Evolutionary conservation across 2,797 vertebrate genomes (phyloP).

Genomic region (Neostethus bicornis): DNA sequence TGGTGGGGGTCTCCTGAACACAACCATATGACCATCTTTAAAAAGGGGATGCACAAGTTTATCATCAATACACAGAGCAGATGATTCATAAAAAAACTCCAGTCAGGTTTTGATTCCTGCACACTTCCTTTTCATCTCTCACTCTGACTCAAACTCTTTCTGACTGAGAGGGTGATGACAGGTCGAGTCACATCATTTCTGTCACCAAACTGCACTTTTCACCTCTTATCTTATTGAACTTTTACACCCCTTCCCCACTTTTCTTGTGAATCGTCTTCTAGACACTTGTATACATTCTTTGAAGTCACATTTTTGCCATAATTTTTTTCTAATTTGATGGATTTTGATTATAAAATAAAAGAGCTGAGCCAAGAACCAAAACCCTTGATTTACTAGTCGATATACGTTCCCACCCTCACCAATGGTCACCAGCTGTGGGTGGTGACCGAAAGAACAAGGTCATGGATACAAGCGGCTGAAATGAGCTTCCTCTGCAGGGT

Average conservation of each 20-base stretch:
- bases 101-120: conserved; percentile 19
- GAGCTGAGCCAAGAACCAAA: too few relatives aligned
- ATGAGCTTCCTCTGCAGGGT: too few relatives aligned
- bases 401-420: too few relatives aligned
- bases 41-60: conserved; percentile 28
- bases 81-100: conserved; percentile 29
- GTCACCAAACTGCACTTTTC: conserved; percentile 27
- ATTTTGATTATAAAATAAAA: background rate
- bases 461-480: too few relatives aligned
- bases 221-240: conserved; percentile 21
- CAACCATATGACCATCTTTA: conserved; percentile 64
- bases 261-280: background rate
- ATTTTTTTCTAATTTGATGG: background rate
- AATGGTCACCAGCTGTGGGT: too few relatives aligned
- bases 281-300: background rate
- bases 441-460: too few relatives aligned
- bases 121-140: background rate
- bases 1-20: conserved; percentile 63
- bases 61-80: conserved; percentile 16
- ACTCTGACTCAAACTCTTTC: conserved; percentile 10
- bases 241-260: conserved; percentile 2
- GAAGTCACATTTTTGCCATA: background rate
- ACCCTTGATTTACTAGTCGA: too few relatives aligned
- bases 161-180: conserved; percentile 40
- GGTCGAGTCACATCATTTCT: conserved; percentile 31